These are phyloP conservation scores for Phalanger gymnotis DNA, from an alignment of 2,797 vertebrate genomes.

Conservation along the genomic window DNA sequence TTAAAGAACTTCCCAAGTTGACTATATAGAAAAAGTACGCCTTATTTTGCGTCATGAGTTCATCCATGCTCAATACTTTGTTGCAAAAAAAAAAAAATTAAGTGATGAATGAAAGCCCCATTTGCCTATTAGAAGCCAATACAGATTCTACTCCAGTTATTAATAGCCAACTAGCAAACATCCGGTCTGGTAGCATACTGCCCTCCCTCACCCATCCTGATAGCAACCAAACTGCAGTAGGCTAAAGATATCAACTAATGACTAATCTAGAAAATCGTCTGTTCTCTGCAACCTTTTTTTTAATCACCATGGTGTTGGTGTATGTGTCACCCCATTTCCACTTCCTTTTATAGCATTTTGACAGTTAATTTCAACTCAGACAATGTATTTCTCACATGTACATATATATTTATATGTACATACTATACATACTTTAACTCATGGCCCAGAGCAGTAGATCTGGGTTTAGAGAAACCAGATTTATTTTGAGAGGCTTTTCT, in stretches of 20 bases:
- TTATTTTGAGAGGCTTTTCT: neutral
- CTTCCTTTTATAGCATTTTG: neutral
- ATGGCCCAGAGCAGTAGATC: neutral
- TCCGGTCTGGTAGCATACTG: neutral
- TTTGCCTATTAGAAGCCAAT: neutral
- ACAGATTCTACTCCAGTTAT: neutral
- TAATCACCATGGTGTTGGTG: neutral
- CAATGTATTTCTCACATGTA: neutral
- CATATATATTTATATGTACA: neutral
- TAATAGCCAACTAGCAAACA: neutral
- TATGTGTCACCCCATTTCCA: neutral
- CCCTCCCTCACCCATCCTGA: slow-evolving; percentile 15
- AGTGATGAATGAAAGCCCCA: neutral
- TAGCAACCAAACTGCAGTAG: neutral
- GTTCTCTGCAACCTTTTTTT: neutral
- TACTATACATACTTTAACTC: neutral
- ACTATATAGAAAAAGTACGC: neutral
- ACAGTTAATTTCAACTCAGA: neutral
- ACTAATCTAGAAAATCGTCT: neutral
- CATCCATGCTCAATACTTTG: neutral
- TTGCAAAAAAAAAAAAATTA: slow-evolving; percentile 1
- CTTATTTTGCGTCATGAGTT: neutral
- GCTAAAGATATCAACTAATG: slow-evolving; percentile 5
- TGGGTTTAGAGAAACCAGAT: neutral
- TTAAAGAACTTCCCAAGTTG: neutral